Conservation (phyloP, 1,140 invertebrate species). For the Lasaia peninsularis region DNA sequence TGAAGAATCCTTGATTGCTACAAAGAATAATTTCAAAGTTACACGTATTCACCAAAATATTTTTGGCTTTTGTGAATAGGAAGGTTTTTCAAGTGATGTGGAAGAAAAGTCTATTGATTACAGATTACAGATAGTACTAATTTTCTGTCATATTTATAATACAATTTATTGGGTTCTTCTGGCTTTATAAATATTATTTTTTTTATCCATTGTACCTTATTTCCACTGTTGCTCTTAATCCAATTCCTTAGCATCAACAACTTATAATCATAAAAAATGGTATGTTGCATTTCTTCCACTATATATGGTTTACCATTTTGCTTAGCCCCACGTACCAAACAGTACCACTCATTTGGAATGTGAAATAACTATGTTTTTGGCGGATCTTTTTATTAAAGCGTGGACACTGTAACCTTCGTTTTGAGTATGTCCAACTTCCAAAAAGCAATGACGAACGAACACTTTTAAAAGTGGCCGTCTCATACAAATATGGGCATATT, state of each 20-base stretch:
- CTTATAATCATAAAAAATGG: slow-evolving; percentile 7
- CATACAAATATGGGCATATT: not conserved
- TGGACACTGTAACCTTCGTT: not conserved
- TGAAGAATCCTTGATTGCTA: not conserved
- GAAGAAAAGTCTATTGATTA: not conserved
- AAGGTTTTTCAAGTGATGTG: not conserved
- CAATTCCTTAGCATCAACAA: not conserved
- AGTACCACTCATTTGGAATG: not conserved
- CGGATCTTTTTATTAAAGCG: not conserved
- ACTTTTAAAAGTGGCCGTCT: not conserved
- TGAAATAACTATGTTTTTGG: not conserved
- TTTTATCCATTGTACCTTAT: slow-evolving; percentile 12
- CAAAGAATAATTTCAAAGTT: not conserved
- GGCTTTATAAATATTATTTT: not conserved
- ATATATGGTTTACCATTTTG: not conserved
- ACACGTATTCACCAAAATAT: not conserved
- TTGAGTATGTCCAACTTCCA: not conserved
- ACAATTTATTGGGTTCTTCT: not conserved
- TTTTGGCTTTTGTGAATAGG: not conserved
- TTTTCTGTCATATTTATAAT: not conserved
- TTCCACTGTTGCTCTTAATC: not conserved
- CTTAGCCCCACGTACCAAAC: not conserved
- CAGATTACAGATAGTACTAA: not conserved
- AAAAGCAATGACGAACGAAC: not conserved
- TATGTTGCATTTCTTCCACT: not conserved